Evolutionary conservation across 2,113 vertebrate genomes (phyloP), one percentile per base, ranked within the genome.

Genomic region (Eonycteris spelaea): DNA sequence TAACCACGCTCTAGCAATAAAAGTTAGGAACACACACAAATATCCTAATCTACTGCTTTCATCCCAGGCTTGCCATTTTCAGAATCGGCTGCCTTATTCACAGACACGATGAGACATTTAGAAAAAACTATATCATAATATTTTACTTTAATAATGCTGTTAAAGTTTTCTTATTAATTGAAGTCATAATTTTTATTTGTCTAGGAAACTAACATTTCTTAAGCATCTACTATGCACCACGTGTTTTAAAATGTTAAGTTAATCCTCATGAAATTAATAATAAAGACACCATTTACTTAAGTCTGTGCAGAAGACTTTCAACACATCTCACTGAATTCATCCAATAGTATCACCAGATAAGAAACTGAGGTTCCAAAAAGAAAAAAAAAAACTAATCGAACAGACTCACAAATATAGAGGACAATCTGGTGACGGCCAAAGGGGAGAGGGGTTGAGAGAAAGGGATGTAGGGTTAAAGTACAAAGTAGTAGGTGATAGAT

Each of bases 111-210:
- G 48, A 38, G 21, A 82, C 19, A 65, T 77, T 22, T 67, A 35
- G 33, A 3, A 43, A 86, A 45, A 59, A 26, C 11, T 33, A 91
- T 48, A 63, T 75, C 45, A 70, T 0, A 30, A 6, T 61, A 67
- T 65, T 94, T 79, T 93, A 73, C 40, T 92, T 85, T 51, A 86
- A 71, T 55, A 78, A 53, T 78, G 68, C 16, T 86, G 38, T 53
- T 77, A 71, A 92, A 53, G 22, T 77, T 71, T 86, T 11, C 24
- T 22, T 73, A 78, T 75, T 10, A 77, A 55, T 80, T 43, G 40
- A 86, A 96, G 33, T 48, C 67, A 16, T 65, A 48, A 30, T 59
- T 94, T 95, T 86, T 87, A 77, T 83, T 84, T 79, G 59, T 22
- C 38, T n/a, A 65, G 24, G 43, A 71, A 93, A 55, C 53, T 63